phyloP scores from a whole-genome alignment of 2,888 invertebrate species.

The Myopa testacea region DNA sequence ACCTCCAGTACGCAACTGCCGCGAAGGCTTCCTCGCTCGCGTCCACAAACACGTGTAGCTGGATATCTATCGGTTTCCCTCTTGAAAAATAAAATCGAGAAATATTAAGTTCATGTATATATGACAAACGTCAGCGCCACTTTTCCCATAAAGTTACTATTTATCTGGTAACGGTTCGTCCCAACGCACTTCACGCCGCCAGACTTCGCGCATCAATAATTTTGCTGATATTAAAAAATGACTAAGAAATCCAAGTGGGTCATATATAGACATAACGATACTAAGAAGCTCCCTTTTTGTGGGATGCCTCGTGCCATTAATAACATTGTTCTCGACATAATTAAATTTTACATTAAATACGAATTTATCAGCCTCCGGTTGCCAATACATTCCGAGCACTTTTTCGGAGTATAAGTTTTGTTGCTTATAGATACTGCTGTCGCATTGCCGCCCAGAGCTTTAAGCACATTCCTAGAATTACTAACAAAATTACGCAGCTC shows the following conservation, averaged over 20 bases:
- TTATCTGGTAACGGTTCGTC: conserved; percentile 1
- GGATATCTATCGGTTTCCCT: not conserved
- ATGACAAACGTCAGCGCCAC: not conserved
- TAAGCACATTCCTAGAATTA: conserved; percentile 27
- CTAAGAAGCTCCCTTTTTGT: not conserved
- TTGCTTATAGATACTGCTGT: not conserved
- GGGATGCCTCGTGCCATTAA: no score
- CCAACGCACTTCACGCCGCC: not conserved
- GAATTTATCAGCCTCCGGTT: conserved; percentile 8
- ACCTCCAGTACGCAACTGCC: conserved; percentile 12
- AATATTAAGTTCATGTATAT: not conserved
- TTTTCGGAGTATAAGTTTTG: conserved; percentile 2
- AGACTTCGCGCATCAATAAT: conserved; percentile 19
- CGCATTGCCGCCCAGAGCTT: not conserved
- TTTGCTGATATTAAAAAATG: conserved; percentile 20
- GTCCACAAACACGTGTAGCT: not conserved
- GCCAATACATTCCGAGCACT: conserved; percentile 17
- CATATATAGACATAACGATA: conserved; percentile 13
- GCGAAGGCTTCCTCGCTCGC: conserved; percentile 21
- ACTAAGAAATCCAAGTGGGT: conserved; percentile 8
- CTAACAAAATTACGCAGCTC: conserved; percentile 38
- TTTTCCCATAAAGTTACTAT: not conserved
- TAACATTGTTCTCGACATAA: no score
- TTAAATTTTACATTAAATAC: not conserved
- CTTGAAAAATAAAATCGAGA: conserved; percentile 31